phyloP scores from a whole-genome alignment of 2,797 vertebrate species.

The Lagocephalus sceleratus region DNA sequence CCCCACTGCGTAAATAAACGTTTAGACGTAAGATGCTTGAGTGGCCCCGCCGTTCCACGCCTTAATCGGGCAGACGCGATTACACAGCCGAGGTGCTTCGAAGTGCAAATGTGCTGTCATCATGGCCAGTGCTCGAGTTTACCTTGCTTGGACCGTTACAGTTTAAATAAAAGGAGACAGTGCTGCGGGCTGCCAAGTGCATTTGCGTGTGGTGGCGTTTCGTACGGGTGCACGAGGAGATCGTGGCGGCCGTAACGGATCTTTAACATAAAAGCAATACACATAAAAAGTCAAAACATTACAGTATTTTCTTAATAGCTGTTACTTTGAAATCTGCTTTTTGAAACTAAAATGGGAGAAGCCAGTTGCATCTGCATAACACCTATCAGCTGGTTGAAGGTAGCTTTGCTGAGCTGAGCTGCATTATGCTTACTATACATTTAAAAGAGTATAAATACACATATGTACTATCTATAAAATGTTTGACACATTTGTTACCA shows the following conservation, averaged over 20 bases:
- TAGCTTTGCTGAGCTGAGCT: slow-evolving; percentile 2
- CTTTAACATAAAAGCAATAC: slow-evolving; percentile 12
- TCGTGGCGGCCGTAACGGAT: slow-evolving; percentile 3
- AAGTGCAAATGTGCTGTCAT: slow-evolving; percentile 33
- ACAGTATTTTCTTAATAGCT: not conserved
- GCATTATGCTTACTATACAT: not conserved
- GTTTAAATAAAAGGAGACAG: not conserved
- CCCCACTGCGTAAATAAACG: too few species aligned
- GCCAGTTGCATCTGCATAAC: not conserved
- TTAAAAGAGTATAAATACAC: too few species aligned
- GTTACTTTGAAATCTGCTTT: not conserved
- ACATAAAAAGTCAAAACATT: slow-evolving; percentile 13
- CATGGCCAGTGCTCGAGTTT: slow-evolving; percentile 9
- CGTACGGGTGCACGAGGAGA: slow-evolving; percentile 24
- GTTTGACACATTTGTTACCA: not conserved
- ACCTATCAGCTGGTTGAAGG: slow-evolving; percentile 8
- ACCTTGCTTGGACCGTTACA: slow-evolving; percentile 18
- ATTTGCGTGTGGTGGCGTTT: not conserved
- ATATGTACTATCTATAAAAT: too few species aligned
- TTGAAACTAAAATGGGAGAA: not conserved
- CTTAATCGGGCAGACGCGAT: not conserved
- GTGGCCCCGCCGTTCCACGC: not conserved
- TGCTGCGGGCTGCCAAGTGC: slow-evolving; percentile 1
- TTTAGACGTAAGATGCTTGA: too few species aligned
- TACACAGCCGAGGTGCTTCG: not conserved